These are phyloP conservation scores for Rhinopomastus cyanomelas DNA, from an alignment of 2,113 vertebrate species.

Conservation along the genomic window DNA sequence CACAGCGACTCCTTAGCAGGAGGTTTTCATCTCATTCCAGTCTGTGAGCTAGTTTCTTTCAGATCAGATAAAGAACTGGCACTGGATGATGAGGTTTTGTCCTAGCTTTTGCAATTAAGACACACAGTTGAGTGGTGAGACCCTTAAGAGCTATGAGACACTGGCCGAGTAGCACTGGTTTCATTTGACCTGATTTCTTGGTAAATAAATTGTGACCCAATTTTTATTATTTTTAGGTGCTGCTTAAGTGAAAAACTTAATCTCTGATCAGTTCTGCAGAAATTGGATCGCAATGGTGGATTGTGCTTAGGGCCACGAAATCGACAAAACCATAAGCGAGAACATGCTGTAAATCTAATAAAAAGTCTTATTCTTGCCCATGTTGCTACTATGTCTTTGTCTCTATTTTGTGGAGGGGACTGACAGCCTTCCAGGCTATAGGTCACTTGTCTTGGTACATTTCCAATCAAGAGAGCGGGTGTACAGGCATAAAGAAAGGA, in stretches of 20 bases:
- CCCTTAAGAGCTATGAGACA: background rate
- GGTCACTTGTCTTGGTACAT: conserved; percentile 1
- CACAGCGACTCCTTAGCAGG: background rate
- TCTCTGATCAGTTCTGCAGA: conserved; percentile 38
- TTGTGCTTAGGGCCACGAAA: background rate
- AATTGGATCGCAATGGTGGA: conserved; percentile 1
- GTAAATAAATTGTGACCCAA: background rate
- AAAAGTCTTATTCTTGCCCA: background rate
- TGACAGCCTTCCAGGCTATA: conserved; percentile 1
- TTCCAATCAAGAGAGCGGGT: conserved; percentile 13
- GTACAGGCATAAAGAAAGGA: background rate
- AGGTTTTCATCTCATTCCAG: background rate
- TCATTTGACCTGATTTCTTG: conserved; percentile 8
- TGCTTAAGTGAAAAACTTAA: conserved; percentile 24
- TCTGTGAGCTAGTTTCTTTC: background rate
- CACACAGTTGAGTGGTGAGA: background rate
- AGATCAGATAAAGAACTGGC: background rate
- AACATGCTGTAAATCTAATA: conserved; percentile 7
- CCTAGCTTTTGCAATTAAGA: background rate
- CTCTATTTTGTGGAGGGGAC: background rate
- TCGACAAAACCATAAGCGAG: conserved; percentile 29
- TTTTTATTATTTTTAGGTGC: background rate
- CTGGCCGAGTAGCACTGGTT: background rate
- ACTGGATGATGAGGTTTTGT: background rate
- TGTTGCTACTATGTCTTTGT: background rate